A percentile compares a stretch with the other conserved stretches of the same genome.
Conservation (phyloP, 1,140 invertebrate species). For the Adelges cooleyi region DNA sequence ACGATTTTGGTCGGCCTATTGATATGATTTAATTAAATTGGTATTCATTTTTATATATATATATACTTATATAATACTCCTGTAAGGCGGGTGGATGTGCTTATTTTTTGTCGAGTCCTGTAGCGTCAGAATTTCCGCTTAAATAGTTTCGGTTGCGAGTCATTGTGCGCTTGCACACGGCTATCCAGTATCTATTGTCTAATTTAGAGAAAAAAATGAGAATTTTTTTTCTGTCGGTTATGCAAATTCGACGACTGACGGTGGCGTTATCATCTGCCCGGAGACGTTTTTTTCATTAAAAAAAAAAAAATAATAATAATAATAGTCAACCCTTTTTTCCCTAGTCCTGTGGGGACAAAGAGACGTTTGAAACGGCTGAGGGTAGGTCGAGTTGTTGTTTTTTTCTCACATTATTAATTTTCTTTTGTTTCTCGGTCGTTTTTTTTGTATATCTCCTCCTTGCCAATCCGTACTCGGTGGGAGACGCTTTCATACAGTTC, state of each 20-base stretch:
- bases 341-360: slow-evolving; percentile 1
- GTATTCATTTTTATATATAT: too few species aligned
- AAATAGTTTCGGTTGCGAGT: too few species aligned
- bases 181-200: too few species aligned
- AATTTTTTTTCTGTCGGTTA: slow-evolving; percentile 14
- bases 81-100: too few species aligned
- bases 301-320: too few species aligned
- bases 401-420: slow-evolving; percentile 17
- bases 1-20: too few species aligned
- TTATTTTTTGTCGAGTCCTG: too few species aligned
- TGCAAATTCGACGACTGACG: slow-evolving; percentile 19
- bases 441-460: neutral
- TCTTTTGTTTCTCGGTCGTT: slow-evolving; percentile 12
- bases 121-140: too few species aligned
- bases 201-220: too few species aligned
- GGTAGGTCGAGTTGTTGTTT: neutral
- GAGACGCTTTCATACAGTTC: slow-evolving; percentile 15
- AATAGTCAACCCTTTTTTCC: neutral
- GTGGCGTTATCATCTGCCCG: slow-evolving; percentile 2
- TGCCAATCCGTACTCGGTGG: neutral
- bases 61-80: too few species aligned
- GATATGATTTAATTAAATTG: too few species aligned
- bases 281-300: slow-evolving; percentile 1
- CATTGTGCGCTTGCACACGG: too few species aligned
- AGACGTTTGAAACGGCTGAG: slow-evolving; percentile 3